phyloP scores from a whole-genome alignment of 2,797 vertebrate species.

The Betta splendens region DNA sequence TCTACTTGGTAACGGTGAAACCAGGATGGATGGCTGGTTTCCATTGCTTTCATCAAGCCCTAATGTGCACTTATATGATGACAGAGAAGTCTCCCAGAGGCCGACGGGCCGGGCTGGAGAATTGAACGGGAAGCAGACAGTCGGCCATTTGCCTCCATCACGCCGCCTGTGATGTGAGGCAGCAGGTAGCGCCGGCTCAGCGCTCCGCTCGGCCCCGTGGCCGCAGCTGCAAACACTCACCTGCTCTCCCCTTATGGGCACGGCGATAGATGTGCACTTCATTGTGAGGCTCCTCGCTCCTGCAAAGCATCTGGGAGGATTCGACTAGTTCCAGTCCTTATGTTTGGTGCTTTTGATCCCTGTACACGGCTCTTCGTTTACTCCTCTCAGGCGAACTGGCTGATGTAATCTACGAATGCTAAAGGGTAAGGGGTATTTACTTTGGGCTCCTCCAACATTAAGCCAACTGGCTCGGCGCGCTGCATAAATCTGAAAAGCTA shows the following conservation, averaged over 20 bases:
- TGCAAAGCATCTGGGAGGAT: conserved; percentile 33
- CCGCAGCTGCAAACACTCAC: conserved; percentile 60
- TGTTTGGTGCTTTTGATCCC: conserved; percentile 24
- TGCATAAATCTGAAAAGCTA: conserved; percentile 21
- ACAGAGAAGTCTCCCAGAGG: conserved; percentile 63
- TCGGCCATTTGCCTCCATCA: conserved; percentile 64
- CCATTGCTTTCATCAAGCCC: conserved; percentile 67
- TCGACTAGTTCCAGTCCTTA: conserved; percentile 18
- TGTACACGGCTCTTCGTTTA: conserved; percentile 35
- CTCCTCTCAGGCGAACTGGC: conserved; percentile 33
- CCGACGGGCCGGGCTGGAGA: conserved; percentile 57
- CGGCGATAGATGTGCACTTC: conserved; percentile 43
- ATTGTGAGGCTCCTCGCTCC: conserved; percentile 42
- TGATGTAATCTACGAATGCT: conserved; percentile 50
- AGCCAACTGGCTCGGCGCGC: conserved; percentile 20
- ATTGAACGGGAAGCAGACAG: conserved; percentile 61
- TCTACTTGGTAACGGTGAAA: conserved; percentile 54
- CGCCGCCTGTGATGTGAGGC: conserved; percentile 62
- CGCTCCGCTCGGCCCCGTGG: conserved; percentile 41
- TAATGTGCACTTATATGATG: conserved; percentile 74
- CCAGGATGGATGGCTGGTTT: conserved; percentile 74
- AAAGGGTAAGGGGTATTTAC: conserved; percentile 32
- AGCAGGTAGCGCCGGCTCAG: conserved; percentile 46
- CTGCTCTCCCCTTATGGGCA: conserved; percentile 50
- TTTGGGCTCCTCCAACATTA: conserved; percentile 32